Evolutionary conservation across 2,797 vertebrate species (phyloP).

Genomic region (Melanotaenia trifasciata): DNA sequence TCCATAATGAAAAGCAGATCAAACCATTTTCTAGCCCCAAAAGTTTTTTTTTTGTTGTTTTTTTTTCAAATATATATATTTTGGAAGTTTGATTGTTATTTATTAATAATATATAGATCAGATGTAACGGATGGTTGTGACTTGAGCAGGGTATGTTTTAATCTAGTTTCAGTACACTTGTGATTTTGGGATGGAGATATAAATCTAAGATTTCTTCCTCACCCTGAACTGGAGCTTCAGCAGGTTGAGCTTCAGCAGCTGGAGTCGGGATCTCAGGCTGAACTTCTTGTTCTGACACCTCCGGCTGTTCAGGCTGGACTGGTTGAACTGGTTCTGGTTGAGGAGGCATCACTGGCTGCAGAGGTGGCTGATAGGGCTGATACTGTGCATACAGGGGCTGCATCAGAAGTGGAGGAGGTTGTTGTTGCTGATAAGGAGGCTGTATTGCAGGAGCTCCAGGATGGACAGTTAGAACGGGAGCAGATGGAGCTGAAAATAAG

Average conservation of each 20-base stretch:
- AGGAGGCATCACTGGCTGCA: slow-evolving; percentile 47
- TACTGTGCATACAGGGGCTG: slow-evolving; percentile 58
- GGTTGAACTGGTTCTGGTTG: slow-evolving; percentile 35
- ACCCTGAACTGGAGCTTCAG: slow-evolving; percentile 24
- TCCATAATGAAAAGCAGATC: too few relatives aligned
- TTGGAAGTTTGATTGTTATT: background rate
- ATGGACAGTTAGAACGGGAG: slow-evolving; percentile 75
- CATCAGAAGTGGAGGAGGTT: slow-evolving; percentile 30
- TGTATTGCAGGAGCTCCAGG: slow-evolving; percentile 50
- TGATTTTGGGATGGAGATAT: too few relatives aligned
- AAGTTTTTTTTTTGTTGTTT: background rate
- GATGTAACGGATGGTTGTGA: background rate
- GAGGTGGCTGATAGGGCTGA: slow-evolving; percentile 38
- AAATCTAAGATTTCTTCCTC: background rate
- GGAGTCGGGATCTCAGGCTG: slow-evolving; percentile 26
- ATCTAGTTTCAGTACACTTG: too few relatives aligned
- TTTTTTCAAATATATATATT: background rate
- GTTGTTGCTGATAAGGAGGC: slow-evolving; percentile 48
- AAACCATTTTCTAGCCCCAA: background rate
- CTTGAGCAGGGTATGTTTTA: too few relatives aligned
- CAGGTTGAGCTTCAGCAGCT: slow-evolving; percentile 28
- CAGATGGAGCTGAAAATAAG: slow-evolving; percentile 67
- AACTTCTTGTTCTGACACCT: slow-evolving; percentile 9
- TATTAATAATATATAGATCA: background rate
- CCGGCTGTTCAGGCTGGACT: slow-evolving; percentile 14